These are phyloP conservation scores for Ptychoptera albimana DNA, from an alignment of 2,888 invertebrate genomes.

Conservation along the genomic window DNA sequence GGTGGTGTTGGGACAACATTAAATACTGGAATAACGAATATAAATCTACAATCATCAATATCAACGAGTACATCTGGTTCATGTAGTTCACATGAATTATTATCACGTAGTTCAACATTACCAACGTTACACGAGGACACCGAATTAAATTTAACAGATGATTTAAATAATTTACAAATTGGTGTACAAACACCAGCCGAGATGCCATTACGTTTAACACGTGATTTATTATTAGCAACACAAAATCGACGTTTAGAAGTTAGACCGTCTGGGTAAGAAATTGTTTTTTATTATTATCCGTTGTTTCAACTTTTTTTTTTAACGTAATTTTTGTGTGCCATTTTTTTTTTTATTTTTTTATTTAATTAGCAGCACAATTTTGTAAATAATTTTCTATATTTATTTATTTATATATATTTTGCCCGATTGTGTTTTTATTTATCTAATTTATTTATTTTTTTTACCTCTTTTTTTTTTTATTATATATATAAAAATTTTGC, in stretches of 20 bases:
- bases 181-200: conserved; percentile 20
- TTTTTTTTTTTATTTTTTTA: conserved; percentile 2
- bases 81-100: conserved; percentile 29
- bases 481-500: background rate
- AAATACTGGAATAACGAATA: conserved; percentile 7
- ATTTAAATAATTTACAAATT: conserved; percentile 14
- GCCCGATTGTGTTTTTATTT: conserved; percentile 22
- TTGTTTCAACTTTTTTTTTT: background rate
- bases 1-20: conserved; percentile 20
- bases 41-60: conserved; percentile 18
- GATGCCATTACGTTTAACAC: conserved; percentile 49
- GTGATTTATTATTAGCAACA: conserved; percentile 63
- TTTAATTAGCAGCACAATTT: background rate
- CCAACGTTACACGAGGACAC: conserved; percentile 80
- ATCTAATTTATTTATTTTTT: conserved; percentile 21
- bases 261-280: conserved; percentile 41
- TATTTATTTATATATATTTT: conserved; percentile 4
- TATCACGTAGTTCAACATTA: conserved; percentile 40
- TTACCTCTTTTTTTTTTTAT: conserved; percentile 7
- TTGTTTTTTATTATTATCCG: background rate
- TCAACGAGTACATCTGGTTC: conserved; percentile 30
- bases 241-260: conserved; percentile 56
- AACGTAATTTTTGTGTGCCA: background rate
- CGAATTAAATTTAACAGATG: conserved; percentile 40
- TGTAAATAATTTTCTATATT: conserved; percentile 1